Evolutionary conservation across 2,888 invertebrate species (phyloP).

Genomic region (Torymus tubicola): DNA sequence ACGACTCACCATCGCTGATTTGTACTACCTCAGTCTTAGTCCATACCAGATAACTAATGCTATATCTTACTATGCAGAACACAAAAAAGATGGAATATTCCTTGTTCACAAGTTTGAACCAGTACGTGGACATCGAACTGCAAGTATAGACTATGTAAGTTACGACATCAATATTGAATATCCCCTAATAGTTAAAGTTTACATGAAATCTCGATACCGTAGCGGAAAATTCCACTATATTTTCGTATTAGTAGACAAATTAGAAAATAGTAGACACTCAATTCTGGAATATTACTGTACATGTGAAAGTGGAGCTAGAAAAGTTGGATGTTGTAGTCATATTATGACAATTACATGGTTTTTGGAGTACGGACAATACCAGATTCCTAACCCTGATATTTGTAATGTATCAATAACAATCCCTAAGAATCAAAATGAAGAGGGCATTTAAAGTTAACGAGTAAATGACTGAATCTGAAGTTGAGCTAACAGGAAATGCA

Average conservation of each 20-base stretch:
- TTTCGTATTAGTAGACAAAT: conserved; percentile 31
- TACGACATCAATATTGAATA: too few relatives aligned
- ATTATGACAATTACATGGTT: conserved; percentile 27
- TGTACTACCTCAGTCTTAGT: conserved; percentile 42
- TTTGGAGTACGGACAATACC: conserved; percentile 26
- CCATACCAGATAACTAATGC: conserved; percentile 48
- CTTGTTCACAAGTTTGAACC: conserved; percentile 46
- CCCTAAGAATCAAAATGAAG: too few relatives aligned
- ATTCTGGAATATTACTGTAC: conserved; percentile 12
- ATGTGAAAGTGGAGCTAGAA: not conserved
- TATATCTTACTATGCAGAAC: conserved; percentile 44
- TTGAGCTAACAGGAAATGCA: too few relatives aligned
- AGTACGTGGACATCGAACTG: conserved; percentile 19
- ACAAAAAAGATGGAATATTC: conserved; percentile 45
- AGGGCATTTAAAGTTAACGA: too few relatives aligned
- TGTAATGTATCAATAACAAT: too few relatives aligned
- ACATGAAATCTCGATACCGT: conserved; percentile 48
- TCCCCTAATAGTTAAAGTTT: conserved; percentile 33
- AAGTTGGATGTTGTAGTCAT: conserved; percentile 22
- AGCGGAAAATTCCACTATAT: conserved; percentile 47
- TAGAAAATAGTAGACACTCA: not conserved
- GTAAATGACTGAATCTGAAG: too few relatives aligned
- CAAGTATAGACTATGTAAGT: conserved; percentile 29
- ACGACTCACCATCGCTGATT: conserved; percentile 16
- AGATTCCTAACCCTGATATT: too few relatives aligned